Base-by-base conservation (phyloP, 2,888 invertebrate genomes). In the Laspeyria flexula region DNA sequence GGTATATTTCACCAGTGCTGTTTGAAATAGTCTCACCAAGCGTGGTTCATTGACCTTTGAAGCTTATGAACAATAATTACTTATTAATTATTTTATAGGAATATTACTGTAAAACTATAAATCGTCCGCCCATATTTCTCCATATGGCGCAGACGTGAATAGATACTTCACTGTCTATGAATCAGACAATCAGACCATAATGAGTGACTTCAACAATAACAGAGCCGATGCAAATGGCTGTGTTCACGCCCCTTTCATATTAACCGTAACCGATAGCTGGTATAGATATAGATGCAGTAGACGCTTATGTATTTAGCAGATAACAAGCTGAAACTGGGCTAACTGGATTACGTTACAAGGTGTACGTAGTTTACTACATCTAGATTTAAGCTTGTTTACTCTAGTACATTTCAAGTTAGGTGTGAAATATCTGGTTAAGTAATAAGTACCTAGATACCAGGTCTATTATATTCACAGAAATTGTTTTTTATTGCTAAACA, bases 311-410 rank as follows among this genome's bases (percentile, higher is more conserved):
- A 44, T 68, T 67, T 65, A 64, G 66, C 62, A 78, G 76, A 79
- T 83, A 83, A 79, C 75, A 68, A 71, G 73, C 77, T 80, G 65
- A 77, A 86, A 86, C 76, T 83, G 80, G 81, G 81, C 81, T 87
- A 88, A 88, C 79, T 80, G 79, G 85, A 86, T 87, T 86, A 87
- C 61, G 63, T 55, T n/a, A n/a, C n/a, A n/a, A n/a, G n/a, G n/a
- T n/a, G 9, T 31, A 31, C 1, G 1, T 31, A 13, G 2, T 5
- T 57, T 65, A 56, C 46, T 63, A 66, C 55, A 50, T 47, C 57
- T 52, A 54, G 46, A 47, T 56, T 58, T 58, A 73, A 66, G 72
- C 67, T 65, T 65, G 64, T 65, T 35, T 60, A 47, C n/a, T n/a
- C 12, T 3, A 30, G 30, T 11, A n/a, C n/a, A 30, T 11, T n/a